phyloP scores from a whole-genome alignment of 2,113 vertebrate genomes.

The Mixornis gularis region DNA sequence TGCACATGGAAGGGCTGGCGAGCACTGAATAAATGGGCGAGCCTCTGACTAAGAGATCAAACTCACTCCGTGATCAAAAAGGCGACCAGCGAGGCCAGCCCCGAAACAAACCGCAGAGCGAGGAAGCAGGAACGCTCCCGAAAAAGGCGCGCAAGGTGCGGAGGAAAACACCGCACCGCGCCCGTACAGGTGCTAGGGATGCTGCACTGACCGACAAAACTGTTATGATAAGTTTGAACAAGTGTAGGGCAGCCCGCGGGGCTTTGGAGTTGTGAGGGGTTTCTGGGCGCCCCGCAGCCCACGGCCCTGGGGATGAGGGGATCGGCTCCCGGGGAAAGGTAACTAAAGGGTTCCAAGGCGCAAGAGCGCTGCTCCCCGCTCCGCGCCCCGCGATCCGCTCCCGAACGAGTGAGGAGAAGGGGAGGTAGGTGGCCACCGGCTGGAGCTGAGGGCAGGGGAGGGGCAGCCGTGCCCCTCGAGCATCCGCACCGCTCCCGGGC shows the following conservation, averaged over 20 bases:
- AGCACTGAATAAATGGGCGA: not conserved
- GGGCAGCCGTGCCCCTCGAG: not conserved
- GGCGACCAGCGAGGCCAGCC: not conserved
- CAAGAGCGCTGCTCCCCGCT: not conserved
- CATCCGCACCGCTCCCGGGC: not conserved
- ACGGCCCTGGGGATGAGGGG: not conserved
- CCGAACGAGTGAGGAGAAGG: not conserved
- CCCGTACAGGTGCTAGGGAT: not conserved
- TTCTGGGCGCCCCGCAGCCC: not conserved
- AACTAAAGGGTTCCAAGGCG: not conserved
- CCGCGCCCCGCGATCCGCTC: not conserved
- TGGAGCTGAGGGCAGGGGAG: not conserved
- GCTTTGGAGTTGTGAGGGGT: not conserved
- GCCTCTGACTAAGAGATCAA: not conserved
- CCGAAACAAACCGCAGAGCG: not conserved
- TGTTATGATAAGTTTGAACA: not conserved
- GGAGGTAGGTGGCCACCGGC: not conserved
- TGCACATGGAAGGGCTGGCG: not conserved
- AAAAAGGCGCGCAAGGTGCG: not conserved
- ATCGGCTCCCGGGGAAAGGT: not conserved
- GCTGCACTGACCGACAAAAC: not conserved
- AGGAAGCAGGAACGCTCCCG: not conserved
- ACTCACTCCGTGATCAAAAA: not conserved
- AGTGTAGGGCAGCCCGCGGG: not conserved
- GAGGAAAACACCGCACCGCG: not conserved